Evolutionary conservation across 2,797 vertebrate genomes (phyloP), one percentile per base, ranked within the genome.

Genomic region (Ctenopoma kingsleyae): DNA sequence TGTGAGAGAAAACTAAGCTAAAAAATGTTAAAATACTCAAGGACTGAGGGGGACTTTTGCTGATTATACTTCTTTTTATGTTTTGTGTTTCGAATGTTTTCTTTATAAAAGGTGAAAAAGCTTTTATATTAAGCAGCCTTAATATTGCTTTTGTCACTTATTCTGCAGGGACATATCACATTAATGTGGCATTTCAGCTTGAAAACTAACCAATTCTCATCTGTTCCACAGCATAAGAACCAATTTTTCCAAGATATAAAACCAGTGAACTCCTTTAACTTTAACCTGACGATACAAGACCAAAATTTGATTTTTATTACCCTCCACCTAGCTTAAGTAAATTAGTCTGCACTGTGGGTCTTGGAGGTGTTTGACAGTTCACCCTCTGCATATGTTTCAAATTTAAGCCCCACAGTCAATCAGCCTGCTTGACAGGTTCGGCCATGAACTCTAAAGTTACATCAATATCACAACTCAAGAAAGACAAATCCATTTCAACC

Each of bases 301-400:
- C 51, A 43, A 51, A 68, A 80, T 78, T 70, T 32, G 48, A 74
- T 60, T 83, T 87, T 84, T 76, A 86, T 13, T 62, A 41, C 54
- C 7, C 44, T 22, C 22, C 75, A 52, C 68, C 63, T 61, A 62
- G 40, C 69, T 79, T 71, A 65, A 76, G 64, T 79, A 85, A 79
- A 89, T 83, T 46, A 75, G 60, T 38, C 67, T 74, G 75, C 81
- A 81, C 79, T 74, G 40, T 47, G 66, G 71, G 74, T 53, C 25
- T 57, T 0, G 30, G 52, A 1, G 41, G 69, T 58, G 49, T 71
- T 82, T 84, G 83, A 87, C 83, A 59, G 53, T 59, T 80, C 66
- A 25, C 58, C 75, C 79, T 50, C 61, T 56, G 71, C 85, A 82
- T 85, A 83, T 72, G 78, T 85, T 76, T 81, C 74, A 60, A 52